These are phyloP conservation scores for Samia ricini DNA, from an alignment of 1,140 invertebrate species.

Conservation along the genomic window DNA sequence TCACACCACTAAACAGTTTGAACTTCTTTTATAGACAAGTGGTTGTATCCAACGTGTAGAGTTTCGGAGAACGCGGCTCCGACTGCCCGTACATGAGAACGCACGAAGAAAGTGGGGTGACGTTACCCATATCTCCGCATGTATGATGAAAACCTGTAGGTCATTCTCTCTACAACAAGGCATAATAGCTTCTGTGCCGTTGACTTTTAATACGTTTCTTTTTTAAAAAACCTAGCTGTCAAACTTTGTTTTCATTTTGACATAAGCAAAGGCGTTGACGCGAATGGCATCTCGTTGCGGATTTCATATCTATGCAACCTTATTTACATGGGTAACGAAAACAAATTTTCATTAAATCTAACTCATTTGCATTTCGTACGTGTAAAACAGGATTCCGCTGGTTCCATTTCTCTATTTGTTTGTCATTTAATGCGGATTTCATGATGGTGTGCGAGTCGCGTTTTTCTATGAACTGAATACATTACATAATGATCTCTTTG, in stretches of 20 bases:
- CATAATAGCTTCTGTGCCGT: not conserved
- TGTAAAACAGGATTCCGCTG: too few relatives aligned
- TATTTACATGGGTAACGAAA: too few relatives aligned
- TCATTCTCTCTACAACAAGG: not conserved
- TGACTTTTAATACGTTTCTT: not conserved
- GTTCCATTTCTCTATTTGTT: too few relatives aligned
- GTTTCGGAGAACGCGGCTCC: not conserved
- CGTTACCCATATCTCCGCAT: not conserved
- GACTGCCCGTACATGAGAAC: not conserved
- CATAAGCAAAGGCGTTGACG: not conserved
- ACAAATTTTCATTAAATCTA: too few relatives aligned
- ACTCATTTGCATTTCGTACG: too few relatives aligned
- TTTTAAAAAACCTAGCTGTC: not conserved
- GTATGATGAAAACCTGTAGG: not conserved
- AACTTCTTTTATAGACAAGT: not conserved
- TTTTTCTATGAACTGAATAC: too few relatives aligned
- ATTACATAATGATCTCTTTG: too few relatives aligned
- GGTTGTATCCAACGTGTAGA: not conserved
- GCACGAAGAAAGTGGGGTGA: not conserved
- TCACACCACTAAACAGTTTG: not conserved
- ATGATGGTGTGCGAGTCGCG: too few relatives aligned
- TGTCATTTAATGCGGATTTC: not conserved
- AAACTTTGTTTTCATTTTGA: slow-evolving; percentile 1
- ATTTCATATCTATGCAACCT: not conserved
- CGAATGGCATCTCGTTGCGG: not conserved